Conservation (phyloP, 1,140 invertebrate genomes). For the Leptinotarsa texana region DNA sequence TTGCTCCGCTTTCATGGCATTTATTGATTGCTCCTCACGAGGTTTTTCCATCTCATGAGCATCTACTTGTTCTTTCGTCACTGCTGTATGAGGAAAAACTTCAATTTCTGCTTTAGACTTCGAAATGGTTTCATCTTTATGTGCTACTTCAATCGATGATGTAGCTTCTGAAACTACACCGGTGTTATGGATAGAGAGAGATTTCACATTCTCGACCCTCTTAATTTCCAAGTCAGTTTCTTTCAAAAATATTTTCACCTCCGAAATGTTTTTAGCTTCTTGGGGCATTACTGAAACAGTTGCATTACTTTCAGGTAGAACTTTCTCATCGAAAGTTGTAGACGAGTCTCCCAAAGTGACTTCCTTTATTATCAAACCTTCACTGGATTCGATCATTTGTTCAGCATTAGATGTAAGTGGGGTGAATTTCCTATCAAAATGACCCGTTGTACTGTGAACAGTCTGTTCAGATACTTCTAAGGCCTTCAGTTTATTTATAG, state of each 20-base stretch:
- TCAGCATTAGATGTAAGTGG: slow-evolving; percentile 59
- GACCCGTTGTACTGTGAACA: slow-evolving; percentile 57
- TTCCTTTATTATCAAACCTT: slow-evolving; percentile 66
- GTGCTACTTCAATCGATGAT: slow-evolving; percentile 56
- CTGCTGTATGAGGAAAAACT: slow-evolving; percentile 23
- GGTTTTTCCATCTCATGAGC: slow-evolving; percentile 20
- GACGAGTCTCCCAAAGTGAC: slow-evolving; percentile 52
- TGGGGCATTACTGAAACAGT: slow-evolving; percentile 62
- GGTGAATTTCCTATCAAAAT: slow-evolving; percentile 59
- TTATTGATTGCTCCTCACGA: neutral
- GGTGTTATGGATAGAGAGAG: slow-evolving; percentile 44
- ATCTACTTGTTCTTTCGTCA: slow-evolving; percentile 16
- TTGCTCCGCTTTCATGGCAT: neutral
- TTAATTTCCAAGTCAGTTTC: slow-evolving; percentile 60
- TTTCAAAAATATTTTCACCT: slow-evolving; percentile 63
- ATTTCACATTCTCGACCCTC: neutral
- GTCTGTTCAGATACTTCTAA: slow-evolving; percentile 65
- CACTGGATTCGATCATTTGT: slow-evolving; percentile 59
- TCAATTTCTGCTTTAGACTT: slow-evolving; percentile 23
- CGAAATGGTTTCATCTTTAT: slow-evolving; percentile 50
- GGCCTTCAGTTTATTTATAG: slow-evolving; percentile 62
- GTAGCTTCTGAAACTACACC: slow-evolving; percentile 60
- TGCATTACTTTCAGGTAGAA: slow-evolving; percentile 54
- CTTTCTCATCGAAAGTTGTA: slow-evolving; percentile 43
- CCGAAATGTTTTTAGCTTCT: slow-evolving; percentile 66